phyloP scores from a whole-genome alignment of 2,797 vertebrate species.

The Cercopithecus hamlyni region DNA sequence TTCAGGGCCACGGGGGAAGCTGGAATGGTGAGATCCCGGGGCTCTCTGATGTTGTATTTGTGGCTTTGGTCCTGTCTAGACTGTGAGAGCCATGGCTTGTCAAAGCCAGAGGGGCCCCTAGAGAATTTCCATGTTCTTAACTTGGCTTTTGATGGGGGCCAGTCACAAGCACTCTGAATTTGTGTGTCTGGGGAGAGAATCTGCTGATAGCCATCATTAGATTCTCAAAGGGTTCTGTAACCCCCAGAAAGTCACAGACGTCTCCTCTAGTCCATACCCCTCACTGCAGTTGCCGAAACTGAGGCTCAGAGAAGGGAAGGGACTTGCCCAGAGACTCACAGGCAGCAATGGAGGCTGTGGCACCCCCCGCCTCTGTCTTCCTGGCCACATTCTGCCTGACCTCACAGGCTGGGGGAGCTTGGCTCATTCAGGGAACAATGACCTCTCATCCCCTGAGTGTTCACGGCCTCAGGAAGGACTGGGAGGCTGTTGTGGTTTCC shows the following conservation, averaged over 20 bases:
- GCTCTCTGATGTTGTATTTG: not conserved
- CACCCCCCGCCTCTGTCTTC: not conserved
- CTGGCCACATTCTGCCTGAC: too few relatives aligned
- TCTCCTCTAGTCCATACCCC: not conserved
- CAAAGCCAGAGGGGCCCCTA: not conserved
- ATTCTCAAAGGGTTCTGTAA: not conserved
- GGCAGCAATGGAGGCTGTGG: too few relatives aligned
- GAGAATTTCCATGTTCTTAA: not conserved
- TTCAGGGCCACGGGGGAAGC: not conserved
- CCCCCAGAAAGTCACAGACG: not conserved
- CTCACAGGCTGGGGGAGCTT: too few relatives aligned
- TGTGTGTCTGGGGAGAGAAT: not conserved
- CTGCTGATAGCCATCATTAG: not conserved
- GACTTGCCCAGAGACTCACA: not conserved
- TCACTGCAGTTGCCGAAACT: not conserved
- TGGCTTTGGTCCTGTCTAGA: not conserved
- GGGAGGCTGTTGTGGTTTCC: not conserved
- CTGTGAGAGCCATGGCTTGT: not conserved
- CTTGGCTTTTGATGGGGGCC: not conserved
- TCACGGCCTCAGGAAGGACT: not conserved
- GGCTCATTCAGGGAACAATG: too few relatives aligned
- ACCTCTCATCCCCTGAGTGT: not conserved
- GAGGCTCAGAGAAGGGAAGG: not conserved
- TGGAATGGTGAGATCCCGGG: not conserved
- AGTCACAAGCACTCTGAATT: not conserved